These are phyloP conservation scores for Moxostoma hubbsi DNA, from an alignment of 2,797 vertebrate genomes.

Conservation along the genomic window DNA sequence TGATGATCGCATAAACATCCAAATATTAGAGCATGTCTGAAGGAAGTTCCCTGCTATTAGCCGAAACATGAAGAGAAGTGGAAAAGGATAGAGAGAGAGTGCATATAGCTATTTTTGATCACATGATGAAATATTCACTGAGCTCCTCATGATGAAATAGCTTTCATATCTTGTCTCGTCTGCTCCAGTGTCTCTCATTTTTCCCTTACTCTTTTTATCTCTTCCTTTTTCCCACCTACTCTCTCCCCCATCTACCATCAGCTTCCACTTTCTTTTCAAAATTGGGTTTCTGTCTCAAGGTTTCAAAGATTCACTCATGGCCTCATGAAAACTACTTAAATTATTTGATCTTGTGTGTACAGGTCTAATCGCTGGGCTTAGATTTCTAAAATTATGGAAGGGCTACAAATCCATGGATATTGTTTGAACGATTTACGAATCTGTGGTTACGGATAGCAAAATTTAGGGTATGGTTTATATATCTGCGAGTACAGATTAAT, in stretches of 20 bases:
- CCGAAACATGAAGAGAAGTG: neutral
- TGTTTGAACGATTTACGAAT: too few species aligned
- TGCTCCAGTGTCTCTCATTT: slow-evolving; percentile 6
- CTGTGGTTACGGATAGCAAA: too few species aligned
- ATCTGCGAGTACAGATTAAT: too few species aligned
- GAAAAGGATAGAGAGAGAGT: slow-evolving; percentile 13
- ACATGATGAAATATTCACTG: slow-evolving; percentile 58
- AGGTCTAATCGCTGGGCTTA: too few species aligned
- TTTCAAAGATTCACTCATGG: slow-evolving; percentile 13
- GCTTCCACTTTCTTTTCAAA: slow-evolving; percentile 2
- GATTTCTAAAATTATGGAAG: too few species aligned
- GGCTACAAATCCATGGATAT: too few species aligned
- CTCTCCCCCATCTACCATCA: neutral
- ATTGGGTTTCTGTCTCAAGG: slow-evolving; percentile 16
- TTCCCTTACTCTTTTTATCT: slow-evolving; percentile 3
- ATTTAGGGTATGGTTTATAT: too few species aligned
- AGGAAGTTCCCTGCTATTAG: slow-evolving; percentile 1
- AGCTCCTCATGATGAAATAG: slow-evolving; percentile 50
- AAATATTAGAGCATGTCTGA: neutral
- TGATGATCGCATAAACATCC: neutral
- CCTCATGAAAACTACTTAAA: slow-evolving; percentile 11
- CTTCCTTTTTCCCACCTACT: slow-evolving; percentile 11
- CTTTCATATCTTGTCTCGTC: slow-evolving; percentile 26
- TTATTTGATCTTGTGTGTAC: too few species aligned
- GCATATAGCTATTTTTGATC: slow-evolving; percentile 51